phyloP scores from a whole-genome alignment of 2,888 invertebrate genomes.

The Dastarcus helophoroides region DNA sequence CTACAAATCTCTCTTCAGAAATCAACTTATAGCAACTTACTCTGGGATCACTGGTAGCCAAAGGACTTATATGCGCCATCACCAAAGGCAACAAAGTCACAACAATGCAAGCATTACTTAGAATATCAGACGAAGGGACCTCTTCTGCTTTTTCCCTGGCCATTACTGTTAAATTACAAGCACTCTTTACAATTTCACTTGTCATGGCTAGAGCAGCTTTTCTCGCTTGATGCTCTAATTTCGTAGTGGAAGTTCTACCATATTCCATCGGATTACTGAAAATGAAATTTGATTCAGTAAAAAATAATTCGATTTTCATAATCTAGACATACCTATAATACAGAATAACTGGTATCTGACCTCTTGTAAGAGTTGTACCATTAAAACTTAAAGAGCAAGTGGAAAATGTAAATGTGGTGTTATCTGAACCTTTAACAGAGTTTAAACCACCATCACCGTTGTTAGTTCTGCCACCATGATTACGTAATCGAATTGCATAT shows the following conservation, averaged over 20 bases:
- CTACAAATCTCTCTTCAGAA: too few relatives aligned
- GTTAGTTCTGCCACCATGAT: constrained; percentile 83
- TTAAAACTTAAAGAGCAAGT: constrained; percentile 90
- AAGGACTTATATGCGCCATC: constrained; percentile 73
- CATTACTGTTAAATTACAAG: constrained; percentile 63
- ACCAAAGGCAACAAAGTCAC: constrained; percentile 74
- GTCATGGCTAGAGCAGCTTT: constrained; percentile 65
- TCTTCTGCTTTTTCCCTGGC: constrained; percentile 62
- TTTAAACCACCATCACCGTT: constrained; percentile 90
- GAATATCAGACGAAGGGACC: constrained; percentile 41
- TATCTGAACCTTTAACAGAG: constrained; percentile 84
- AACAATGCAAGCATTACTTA: constrained; percentile 49
- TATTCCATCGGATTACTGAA: constrained; percentile 34
- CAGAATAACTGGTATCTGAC: constrained; percentile 87
- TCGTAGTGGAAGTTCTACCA: constrained; percentile 29
- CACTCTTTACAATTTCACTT: constrained; percentile 63
- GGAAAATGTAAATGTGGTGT: constrained; percentile 79
- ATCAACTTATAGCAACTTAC: too few relatives aligned
- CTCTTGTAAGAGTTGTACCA: constrained; percentile 89
- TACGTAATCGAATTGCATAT: constrained; percentile 79
- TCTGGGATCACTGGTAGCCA: constrained; percentile 71
- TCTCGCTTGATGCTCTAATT: constrained; percentile 45
- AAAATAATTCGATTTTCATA: constrained; percentile 2
- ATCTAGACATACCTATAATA: constrained; percentile 71
- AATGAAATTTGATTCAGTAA: too few relatives aligned